Percentiles rank a stretch among this genome's conserved stretches.
Evolutionary conservation across 1,140 invertebrate species (phyloP).

Genomic region (Drosophila micromelanica): DNA sequence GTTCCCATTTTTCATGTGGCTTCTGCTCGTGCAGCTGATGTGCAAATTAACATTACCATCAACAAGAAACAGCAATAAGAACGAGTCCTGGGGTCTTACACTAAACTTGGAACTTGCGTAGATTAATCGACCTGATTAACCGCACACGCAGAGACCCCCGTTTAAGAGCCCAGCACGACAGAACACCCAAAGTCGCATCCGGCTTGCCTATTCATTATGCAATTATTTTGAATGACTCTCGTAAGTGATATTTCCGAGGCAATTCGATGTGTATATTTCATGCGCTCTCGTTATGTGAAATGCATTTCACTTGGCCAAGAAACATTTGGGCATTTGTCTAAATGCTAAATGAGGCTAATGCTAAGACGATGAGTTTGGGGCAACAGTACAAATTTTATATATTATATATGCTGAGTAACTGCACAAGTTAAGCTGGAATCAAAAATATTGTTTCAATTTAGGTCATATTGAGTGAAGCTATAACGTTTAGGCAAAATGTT

Average conservation of each 20-base stretch:
- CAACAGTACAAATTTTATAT: background rate
- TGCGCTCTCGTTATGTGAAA: conserved; percentile 7
- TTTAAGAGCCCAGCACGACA: background rate
- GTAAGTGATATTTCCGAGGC: conserved; percentile 76
- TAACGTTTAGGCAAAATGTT: too few species aligned
- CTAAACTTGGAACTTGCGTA: conserved; percentile 56
- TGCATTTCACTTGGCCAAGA: conserved; percentile 23
- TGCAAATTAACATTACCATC: conserved; percentile 81
- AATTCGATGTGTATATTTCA: conserved; percentile 32
- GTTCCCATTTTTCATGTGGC: conserved; percentile 43
- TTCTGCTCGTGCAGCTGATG: conserved; percentile 54
- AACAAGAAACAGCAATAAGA: conserved; percentile 35
- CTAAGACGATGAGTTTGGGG: background rate
- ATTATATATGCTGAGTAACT: conserved; percentile 2
- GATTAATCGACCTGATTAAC: conserved; percentile 81
- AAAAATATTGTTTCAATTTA: background rate
- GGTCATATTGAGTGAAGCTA: background rate
- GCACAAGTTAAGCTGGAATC: background rate
- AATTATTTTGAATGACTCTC: conserved; percentile 82
- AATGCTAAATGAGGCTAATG: conserved; percentile 14
- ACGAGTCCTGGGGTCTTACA: conserved; percentile 37
- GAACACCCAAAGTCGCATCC: conserved; percentile 14
- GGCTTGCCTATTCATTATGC: conserved; percentile 74
- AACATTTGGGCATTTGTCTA: conserved; percentile 4
- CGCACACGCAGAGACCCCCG: conserved; percentile 53